phyloP scores from a whole-genome alignment of 2,113 vertebrate species.

The Canis aureus region DNA sequence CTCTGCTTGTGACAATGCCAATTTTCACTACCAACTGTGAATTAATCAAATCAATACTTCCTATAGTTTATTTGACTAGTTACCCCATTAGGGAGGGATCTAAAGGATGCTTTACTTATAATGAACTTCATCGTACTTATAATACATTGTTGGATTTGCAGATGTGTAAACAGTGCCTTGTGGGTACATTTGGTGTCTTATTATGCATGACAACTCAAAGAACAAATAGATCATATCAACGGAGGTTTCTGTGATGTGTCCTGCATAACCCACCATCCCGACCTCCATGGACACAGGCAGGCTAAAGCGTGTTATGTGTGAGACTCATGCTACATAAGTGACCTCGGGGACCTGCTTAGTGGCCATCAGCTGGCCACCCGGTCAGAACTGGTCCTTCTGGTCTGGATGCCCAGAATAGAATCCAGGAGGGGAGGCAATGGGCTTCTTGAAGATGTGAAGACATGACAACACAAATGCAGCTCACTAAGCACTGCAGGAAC shows the following conservation, averaged over 20 bases:
- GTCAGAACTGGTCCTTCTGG: background rate
- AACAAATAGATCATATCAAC: accelerated
- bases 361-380: background rate
- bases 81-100: background rate
- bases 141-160: background rate
- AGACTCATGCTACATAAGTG: background rate
- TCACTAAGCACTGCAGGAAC: background rate
- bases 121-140: background rate
- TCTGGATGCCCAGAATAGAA: background rate
- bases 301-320: background rate
- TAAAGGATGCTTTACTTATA: background rate
- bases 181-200: background rate
- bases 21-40: background rate
- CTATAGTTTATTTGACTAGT: background rate
- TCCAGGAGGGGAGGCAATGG: background rate
- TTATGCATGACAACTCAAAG: background rate
- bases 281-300: background rate
- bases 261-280: accelerated
- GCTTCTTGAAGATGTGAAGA: background rate
- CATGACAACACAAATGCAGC: background rate
- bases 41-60: background rate
- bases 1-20: background rate
- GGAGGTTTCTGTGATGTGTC: background rate
- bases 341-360: background rate
- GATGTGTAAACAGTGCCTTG: background rate